These are phyloP conservation scores for Pseudorhiza aurosa DNA, from an alignment of 30 jellyfish, hydroid and myxozoan species.

Conservation along the genomic window DNA sequence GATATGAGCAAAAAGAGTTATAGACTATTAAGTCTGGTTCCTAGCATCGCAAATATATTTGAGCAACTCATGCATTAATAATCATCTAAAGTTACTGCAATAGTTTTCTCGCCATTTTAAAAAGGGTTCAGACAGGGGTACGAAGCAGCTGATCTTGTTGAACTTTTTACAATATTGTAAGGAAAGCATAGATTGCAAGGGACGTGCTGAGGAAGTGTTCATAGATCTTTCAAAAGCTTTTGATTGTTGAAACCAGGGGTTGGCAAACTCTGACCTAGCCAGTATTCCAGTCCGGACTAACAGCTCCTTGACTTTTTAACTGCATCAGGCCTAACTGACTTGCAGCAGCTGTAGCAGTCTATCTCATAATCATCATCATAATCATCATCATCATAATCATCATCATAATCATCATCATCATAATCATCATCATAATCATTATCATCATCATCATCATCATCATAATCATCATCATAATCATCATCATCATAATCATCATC, in stretches of 20 bases:
- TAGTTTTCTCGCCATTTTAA: slow-evolving; percentile 2
- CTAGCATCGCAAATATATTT: slow-evolving; percentile 2
- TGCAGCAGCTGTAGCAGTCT: no score
- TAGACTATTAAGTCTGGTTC: slow-evolving; percentile 28
- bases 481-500: no score
- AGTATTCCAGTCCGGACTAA: no score
- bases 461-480: no score
- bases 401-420: no score
- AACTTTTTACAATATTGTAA: slow-evolving; percentile 11
- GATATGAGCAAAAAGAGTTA: slow-evolving; percentile 19
- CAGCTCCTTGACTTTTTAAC: no score
- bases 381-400: no score
- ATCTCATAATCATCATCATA: no score
- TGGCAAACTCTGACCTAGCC: no score
- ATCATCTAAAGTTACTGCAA: not conserved
- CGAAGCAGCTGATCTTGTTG: slow-evolving; percentile 4
- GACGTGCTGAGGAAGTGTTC: slow-evolving; percentile 12
- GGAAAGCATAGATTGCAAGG: slow-evolving; percentile 3
- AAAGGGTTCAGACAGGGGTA: slow-evolving; percentile 31
- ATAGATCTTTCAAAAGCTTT: slow-evolving; percentile 17
- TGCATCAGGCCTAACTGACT: no score
- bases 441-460: no score
- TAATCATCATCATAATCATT: no score
- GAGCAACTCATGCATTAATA: slow-evolving; percentile 18
- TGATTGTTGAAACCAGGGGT: slow-evolving; percentile 22